These are phyloP conservation scores for Lanius collurio DNA, from an alignment of 2,113 vertebrate species.

Conservation along the genomic window DNA sequence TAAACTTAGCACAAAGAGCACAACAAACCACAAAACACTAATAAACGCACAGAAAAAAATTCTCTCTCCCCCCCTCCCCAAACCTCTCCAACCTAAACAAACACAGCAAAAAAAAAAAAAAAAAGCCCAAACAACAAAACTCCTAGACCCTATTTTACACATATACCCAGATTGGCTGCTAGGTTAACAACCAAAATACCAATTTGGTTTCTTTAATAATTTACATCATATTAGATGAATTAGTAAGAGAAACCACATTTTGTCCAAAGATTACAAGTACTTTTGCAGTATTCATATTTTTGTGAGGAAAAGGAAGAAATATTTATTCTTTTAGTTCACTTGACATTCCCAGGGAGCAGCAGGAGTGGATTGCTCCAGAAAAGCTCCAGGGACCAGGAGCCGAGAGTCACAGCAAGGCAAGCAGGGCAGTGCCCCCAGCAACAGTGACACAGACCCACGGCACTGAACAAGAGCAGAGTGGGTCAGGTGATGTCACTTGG, in stretches of 20 bases:
- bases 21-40: neutral
- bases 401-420: neutral
- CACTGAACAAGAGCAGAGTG: neutral
- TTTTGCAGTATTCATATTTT: neutral
- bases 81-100: rapidly evolving
- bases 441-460: rapidly evolving
- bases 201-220: rapidly evolving
- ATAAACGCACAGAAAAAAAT: neutral
- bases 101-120: neutral
- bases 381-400: neutral
- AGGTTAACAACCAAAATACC: neutral
- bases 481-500: neutral
- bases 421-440: neutral
- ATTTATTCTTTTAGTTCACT: neutral
- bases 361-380: neutral
- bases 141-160: neutral
- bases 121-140: neutral
- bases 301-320: neutral
- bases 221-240: neutral
- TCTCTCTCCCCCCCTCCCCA: too few relatives aligned
- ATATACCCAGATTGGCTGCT: neutral
- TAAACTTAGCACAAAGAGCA: neutral
- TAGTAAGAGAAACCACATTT: neutral
- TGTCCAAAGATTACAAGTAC: neutral
- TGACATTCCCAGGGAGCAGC: neutral